These are phyloP conservation scores for Cygnus olor DNA, from an alignment of 2,797 vertebrate species.

Conservation along the genomic window DNA sequence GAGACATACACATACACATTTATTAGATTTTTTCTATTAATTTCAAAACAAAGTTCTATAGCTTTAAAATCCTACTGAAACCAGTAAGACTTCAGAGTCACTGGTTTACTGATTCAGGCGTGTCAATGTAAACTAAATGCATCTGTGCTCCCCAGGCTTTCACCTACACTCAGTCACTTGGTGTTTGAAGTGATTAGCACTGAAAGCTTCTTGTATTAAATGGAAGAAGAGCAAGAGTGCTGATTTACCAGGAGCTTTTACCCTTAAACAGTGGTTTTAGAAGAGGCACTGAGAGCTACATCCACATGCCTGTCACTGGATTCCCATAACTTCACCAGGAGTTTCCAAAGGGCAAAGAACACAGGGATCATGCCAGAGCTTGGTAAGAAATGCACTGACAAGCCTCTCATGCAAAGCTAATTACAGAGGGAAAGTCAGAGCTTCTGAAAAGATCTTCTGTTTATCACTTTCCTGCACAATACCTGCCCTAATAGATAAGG, in stretches of 20 bases:
- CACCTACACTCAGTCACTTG: not conserved
- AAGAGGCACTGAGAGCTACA: not conserved
- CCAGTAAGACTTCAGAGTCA: not conserved
- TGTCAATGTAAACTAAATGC: not conserved
- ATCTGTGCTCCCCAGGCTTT: not conserved
- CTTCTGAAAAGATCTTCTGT: conserved; percentile 19
- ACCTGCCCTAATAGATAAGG: not conserved
- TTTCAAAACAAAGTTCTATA: not conserved
- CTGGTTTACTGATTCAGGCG: not conserved
- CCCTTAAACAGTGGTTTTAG: not conserved
- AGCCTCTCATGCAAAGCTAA: conserved; percentile 31
- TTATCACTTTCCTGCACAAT: not conserved
- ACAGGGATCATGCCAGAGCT: not conserved
- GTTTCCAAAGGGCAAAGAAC: conserved; percentile 18
- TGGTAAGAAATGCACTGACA: not conserved
- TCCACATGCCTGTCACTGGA: not conserved
- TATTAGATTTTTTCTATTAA: not conserved
- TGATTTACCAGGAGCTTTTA: not conserved
- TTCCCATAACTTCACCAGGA: not conserved
- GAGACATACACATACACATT: rapidly evolving
- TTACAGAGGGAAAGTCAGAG: not conserved
- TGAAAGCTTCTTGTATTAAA: not conserved
- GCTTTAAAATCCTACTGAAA: not conserved
- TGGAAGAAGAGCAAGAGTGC: not conserved
- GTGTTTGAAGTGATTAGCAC: not conserved